These are phyloP conservation scores for Brachionus calyciflorus DNA, from an alignment of 1,140 invertebrate species.

Conservation along the genomic window DNA sequence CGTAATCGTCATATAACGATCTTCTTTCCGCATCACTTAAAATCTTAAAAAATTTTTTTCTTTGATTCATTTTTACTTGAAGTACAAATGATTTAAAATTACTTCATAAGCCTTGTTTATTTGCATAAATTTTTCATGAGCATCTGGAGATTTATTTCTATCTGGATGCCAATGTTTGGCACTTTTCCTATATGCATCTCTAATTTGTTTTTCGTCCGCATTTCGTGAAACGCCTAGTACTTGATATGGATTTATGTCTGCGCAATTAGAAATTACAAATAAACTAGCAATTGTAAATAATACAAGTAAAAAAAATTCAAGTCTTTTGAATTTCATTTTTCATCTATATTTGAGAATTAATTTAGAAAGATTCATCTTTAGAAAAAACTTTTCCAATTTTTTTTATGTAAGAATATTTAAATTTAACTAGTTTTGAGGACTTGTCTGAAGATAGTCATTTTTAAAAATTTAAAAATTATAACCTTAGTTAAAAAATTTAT, in stretches of 20 bases:
- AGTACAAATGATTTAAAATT: no score
- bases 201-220: slow-evolving; percentile 75
- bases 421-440: no score
- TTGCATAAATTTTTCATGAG: slow-evolving; percentile 85
- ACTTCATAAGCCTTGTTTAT: slow-evolving; percentile 98
- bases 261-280: neutral
- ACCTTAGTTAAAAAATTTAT: no score
- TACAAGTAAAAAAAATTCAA: neutral
- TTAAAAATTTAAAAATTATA: no score
- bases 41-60: no score
- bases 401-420: no score
- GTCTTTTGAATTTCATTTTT: neutral
- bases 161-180: slow-evolving; percentile 95
- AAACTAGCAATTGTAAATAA: neutral
- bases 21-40: slow-evolving; percentile 78
- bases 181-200: slow-evolving; percentile 80
- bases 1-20: slow-evolving; percentile 78
- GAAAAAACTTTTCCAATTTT: no score
- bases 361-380: no score
- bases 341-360: no score
- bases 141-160: slow-evolving; percentile 78
- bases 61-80: no score
- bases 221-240: slow-evolving; percentile 73
- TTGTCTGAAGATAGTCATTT: no score
- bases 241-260: slow-evolving; percentile 69